Percentiles rank a stretch among this genome's conserved stretches.
phyloP scores from a whole-genome alignment of 2,888 invertebrate species.

The Aleiodes testaceus region DNA sequence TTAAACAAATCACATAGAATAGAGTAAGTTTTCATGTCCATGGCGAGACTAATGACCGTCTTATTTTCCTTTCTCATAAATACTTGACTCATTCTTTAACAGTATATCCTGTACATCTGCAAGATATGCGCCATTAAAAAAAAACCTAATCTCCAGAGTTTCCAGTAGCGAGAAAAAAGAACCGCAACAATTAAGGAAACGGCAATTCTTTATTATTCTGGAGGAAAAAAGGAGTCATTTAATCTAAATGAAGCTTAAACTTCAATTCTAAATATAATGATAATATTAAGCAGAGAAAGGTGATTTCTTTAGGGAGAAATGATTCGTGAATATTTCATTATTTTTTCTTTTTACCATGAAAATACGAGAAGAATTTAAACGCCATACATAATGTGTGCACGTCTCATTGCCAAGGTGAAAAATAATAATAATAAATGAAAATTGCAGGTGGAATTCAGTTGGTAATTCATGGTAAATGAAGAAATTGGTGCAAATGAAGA shows the following conservation, averaged over 20 bases:
- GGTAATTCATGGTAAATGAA: no score
- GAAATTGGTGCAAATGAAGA: no score
- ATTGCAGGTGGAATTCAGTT: no score
- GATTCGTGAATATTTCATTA: background rate
- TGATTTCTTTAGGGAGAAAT: background rate
- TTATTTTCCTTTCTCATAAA: constrained; percentile 23
- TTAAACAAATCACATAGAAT: constrained; percentile 26
- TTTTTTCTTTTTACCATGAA: background rate
- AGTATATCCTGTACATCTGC: constrained; percentile 10
- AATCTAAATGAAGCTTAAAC: no score
- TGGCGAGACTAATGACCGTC: constrained; percentile 29
- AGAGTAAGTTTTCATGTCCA: constrained; percentile 20
- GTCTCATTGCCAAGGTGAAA: background rate
- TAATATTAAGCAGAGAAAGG: constrained; percentile 2
- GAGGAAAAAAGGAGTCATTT: no score
- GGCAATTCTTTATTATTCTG: no score
- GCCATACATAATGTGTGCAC: background rate
- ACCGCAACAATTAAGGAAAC: no score
- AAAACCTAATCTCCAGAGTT: background rate
- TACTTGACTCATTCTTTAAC: constrained; percentile 22
- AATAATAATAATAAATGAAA: background rate
- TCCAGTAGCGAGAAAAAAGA: background rate
- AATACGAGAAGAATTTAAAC: background rate
- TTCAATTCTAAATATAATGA: background rate
- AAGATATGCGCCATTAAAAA: constrained; percentile 6